Percentiles rank a stretch among this genome's conserved stretches.
phyloP scores from a whole-genome alignment of 2,797 vertebrate genomes.

The Sebastes minor region DNA sequence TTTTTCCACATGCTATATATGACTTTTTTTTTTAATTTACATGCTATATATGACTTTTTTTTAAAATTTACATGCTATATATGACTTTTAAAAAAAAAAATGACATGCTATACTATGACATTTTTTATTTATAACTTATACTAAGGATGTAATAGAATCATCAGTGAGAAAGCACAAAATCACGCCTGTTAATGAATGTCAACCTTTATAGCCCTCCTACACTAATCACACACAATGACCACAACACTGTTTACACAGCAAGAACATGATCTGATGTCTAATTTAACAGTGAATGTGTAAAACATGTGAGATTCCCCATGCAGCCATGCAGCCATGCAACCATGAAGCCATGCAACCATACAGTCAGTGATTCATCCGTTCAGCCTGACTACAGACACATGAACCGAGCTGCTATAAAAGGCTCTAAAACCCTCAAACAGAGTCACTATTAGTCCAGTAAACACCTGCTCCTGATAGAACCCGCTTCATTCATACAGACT shows the following conservation, averaged over 20 bases:
- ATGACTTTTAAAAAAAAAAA: too few relatives aligned
- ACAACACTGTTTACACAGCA: rapidly evolving
- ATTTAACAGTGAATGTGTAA: background rate
- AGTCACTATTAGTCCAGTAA: background rate
- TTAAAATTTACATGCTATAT: too few relatives aligned
- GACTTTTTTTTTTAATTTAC: too few relatives aligned
- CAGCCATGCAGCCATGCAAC: too few relatives aligned
- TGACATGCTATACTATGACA: too few relatives aligned
- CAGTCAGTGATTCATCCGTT: background rate
- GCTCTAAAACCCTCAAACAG: background rate
- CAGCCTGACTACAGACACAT: slow-evolving; percentile 25
- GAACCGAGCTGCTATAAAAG: slow-evolving; percentile 3
- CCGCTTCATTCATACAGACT: slow-evolving; percentile 47
- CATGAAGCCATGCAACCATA: too few relatives aligned
- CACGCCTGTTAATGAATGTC: background rate
- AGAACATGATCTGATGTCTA: rapidly evolving
- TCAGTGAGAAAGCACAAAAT: too few relatives aligned
- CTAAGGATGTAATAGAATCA: too few relatives aligned
- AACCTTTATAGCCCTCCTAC: too few relatives aligned
- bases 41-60: too few relatives aligned
- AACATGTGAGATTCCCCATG: background rate
- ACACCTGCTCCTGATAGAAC: background rate
- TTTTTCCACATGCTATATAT: too few relatives aligned
- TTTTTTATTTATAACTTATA: too few relatives aligned
- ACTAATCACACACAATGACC: background rate